Conservation (phyloP, 2,888 invertebrate species). For the Drosophila nigricruria region DNA sequence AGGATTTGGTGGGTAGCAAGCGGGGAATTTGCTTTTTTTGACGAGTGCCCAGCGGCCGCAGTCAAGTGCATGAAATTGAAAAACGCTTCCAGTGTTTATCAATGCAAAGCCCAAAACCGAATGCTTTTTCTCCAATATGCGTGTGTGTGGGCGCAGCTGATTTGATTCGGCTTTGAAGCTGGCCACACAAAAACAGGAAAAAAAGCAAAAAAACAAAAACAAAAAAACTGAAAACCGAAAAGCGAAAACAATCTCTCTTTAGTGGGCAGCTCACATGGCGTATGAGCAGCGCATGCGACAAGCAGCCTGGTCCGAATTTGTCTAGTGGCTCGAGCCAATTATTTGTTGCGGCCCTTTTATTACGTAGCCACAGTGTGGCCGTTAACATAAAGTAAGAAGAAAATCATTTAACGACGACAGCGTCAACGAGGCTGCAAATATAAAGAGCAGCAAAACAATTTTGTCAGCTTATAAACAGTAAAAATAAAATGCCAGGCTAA, state of each 20-base stretch:
- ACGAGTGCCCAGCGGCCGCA: slow-evolving; percentile 44
- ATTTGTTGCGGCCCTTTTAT: slow-evolving; percentile 61
- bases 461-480: slow-evolving; percentile 78
- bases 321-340: slow-evolving; percentile 52
- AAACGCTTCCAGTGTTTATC: slow-evolving; percentile 43
- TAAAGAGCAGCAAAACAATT: slow-evolving; percentile 61
- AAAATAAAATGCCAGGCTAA: slow-evolving; percentile 73
- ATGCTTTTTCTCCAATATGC: slow-evolving; percentile 18
- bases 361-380: slow-evolving; percentile 59
- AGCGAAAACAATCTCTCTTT: slow-evolving; percentile 14
- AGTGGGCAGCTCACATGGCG: slow-evolving; percentile 32
- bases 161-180: slow-evolving; percentile 35
- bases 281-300: slow-evolving; percentile 9
- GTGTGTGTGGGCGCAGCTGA: slow-evolving; percentile 10
- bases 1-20: slow-evolving; percentile 11
- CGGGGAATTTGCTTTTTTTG: slow-evolving; percentile 2
- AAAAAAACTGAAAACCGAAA: neutral
- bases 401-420: slow-evolving; percentile 51
- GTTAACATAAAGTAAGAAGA: slow-evolving; percentile 30
- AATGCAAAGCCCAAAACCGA: slow-evolving; percentile 50
- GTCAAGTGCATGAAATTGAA: slow-evolving; percentile 64
- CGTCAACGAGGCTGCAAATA: slow-evolving; percentile 14
- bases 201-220: slow-evolving; percentile 7
- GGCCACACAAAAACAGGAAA: neutral
- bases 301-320: slow-evolving; percentile 8